Evolutionary conservation across 2,888 invertebrate species (phyloP), one percentile per base, ranked within the genome.

Genomic region (Drosophila meridionalis): DNA sequence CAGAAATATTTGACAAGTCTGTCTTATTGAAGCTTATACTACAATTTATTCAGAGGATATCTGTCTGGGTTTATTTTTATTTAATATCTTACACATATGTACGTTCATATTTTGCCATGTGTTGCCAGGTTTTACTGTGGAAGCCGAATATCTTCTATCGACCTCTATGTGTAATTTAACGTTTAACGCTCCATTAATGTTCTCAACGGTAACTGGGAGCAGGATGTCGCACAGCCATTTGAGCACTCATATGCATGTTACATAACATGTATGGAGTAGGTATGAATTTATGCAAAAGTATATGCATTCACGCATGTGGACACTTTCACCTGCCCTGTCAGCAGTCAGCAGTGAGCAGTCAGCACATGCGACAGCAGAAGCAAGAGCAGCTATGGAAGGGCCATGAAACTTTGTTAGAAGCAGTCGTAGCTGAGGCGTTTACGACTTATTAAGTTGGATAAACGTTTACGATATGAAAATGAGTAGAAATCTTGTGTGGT

Each of bases 361-460:
- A 79, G 85, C 81, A 77, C 71, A 68, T 76, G 70, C 72, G 73
- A 71, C 70, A 77, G 20, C 80, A 61, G 80, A 65, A 42, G 58
- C 56, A 62, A 14, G 12, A 48, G 56, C 58, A 20, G 36, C 36
- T 32, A 9, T 9, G 20, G 47, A 58, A 26, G 61, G 53, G 65
- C 55, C 34, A 77, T 76, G 76, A 87, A 89, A 89, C 82, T 83
- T 83, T 83, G 89, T 80, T 89, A 77, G 90, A 90, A 71, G 63
- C 45, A 57, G 45, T 61, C 52, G 61, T 11, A 43, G 66, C 50
- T 73, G 70, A 66, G 36, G 68, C 63, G 82, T 91, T 90, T 91
- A 91, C 87, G 90, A 90, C 91, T 90, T 90, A 88, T 90, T 90
- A 91, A 91, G 87, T 84, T 84, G 91, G 91, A 84, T 90, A 90